Evolutionary conservation across 2,113 vertebrate species (phyloP), one percentile per base, ranked within the genome.

Genomic region (Bujurquina vittata): DNA sequence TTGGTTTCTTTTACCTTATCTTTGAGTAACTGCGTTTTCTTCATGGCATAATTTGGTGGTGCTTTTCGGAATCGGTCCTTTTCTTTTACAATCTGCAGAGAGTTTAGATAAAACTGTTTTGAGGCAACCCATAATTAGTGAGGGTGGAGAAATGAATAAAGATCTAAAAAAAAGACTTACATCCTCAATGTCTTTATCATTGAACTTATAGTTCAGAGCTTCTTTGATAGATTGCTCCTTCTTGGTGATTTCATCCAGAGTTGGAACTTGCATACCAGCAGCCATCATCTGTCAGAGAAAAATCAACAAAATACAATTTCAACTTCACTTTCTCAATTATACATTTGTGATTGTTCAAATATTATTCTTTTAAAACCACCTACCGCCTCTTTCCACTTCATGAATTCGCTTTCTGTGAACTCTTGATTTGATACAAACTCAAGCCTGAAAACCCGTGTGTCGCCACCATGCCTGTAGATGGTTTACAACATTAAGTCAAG

Each of bases 401-500:
- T 99, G 89, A 99, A 99, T 92, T 99, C 98, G 3, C 94, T 99
- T 91, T 99, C 98, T 77, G 97, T 97, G 81, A 99, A 99, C 85
- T 99, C 98, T 84, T 99, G 98, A 96, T 99, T 99, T 14, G 98
- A 99, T 87, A 99, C 98, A 89, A 99, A 99, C 89, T 99, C 98
- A 12, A 99, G 95, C 81, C 98, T 96, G 92, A 99, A 99, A 2
- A 99, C 98, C 55, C 98, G 96, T 0, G 97, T 97, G 94, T 99
- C 98, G 20, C 88, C 98, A 43, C 98, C 98, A 12, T 99, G 98
- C 90, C 98, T 99, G 93, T 26, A 77, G 81, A 14, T 89, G 43
- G 91, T 1, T 62, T 2, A 76, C 18, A 49, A 54, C 3, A 37
- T 31, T 3, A 76, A 12, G n/a, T 62, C 17, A 29, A 10, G 20